Base-by-base conservation (phyloP, 2,797 vertebrate genomes). In the Gambusia yucatana region DNA sequence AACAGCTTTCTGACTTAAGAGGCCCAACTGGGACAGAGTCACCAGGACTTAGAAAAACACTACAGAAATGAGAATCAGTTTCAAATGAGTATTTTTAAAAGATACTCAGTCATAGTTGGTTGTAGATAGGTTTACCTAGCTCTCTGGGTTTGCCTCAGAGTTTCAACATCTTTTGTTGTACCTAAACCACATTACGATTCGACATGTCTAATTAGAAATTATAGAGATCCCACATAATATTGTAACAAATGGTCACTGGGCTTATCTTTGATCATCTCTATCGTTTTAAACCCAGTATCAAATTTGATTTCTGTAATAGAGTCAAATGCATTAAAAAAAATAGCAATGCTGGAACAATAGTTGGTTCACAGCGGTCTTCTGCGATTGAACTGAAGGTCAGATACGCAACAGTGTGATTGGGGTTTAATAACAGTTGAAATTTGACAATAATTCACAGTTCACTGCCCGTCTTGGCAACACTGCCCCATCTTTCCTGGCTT, bases 11-110 rank as follows among this genome's bases (percentile, higher is more conserved):
- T 46, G 36, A 25, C 43, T 75, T 22, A 76, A 65, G 44, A 41
- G 65, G 28, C n/a, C 17, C 5, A 33, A 9, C 43, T 33, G 43
- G 57, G 28, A 47, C 16, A 48, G 20, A 47, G 20, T 20, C 20
- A 4, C 3, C 11, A 69, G 30, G 71, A 80, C 47, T 61, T 65
- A 82, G 79, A 77, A 41, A 61, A 61, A 20, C 80, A 76, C 73
- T 46, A 9, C 13, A 61, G 59, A 33, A 30, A 33, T n/a, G 33
- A 67, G 59, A 71, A 76, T 73, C 63, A 75, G 16, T 20, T 57
- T 43, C 13, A 57, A 52, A 30, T 11, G 47, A 39, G 14, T 22
- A 52, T 25, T 25, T 25, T 0, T 9, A 52, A 22, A 52, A 25
- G 50, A 25, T 9, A 52, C 50, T 25, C 7, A 25, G 22, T 25